These are phyloP conservation scores for Aplidium turbinatum DNA, from an alignment of 23 tunicate genomes.

Conservation along the genomic window DNA sequence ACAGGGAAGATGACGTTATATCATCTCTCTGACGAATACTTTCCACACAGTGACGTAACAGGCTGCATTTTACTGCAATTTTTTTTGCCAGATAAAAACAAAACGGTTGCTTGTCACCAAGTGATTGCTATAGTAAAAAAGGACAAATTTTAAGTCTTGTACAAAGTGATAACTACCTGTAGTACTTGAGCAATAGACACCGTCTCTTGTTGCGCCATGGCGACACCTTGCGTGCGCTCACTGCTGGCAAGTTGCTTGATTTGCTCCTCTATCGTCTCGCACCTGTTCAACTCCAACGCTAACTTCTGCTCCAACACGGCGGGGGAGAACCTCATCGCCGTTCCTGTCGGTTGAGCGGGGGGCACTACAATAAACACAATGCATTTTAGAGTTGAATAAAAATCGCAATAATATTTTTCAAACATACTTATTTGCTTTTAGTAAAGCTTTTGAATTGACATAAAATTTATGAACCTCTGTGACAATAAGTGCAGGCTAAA, in stretches of 20 bases:
- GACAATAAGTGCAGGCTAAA: too few relatives aligned
- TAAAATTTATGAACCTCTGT: neutral
- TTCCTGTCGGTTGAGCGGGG: neutral
- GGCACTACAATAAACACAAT: neutral
- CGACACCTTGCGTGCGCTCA: conserved; percentile 53
- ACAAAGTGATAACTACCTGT: conserved; percentile 37
- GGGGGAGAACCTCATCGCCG: conserved; percentile 56
- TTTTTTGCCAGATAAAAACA: too few relatives aligned
- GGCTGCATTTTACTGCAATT: too few relatives aligned
- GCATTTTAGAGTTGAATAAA: neutral
- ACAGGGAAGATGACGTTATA: too few relatives aligned
- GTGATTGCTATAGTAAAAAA: too few relatives aligned
- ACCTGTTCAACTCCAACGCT: conserved; percentile 60
- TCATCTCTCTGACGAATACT: too few relatives aligned
- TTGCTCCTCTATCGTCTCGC: conserved; percentile 72
- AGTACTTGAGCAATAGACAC: conserved; percentile 73
- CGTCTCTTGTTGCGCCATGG: conserved; percentile 86
- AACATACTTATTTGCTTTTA: neutral
- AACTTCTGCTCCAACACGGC: conserved; percentile 68
- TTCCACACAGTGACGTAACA: too few relatives aligned
- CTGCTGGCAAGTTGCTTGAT: conserved; percentile 53
- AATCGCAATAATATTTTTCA: neutral
- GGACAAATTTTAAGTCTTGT: too few relatives aligned
- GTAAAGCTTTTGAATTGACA: neutral
- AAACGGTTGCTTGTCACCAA: too few relatives aligned